These are phyloP conservation scores for Chlorodrepanis virens DNA, from an alignment of 2,113 vertebrate species.

Conservation along the genomic window DNA sequence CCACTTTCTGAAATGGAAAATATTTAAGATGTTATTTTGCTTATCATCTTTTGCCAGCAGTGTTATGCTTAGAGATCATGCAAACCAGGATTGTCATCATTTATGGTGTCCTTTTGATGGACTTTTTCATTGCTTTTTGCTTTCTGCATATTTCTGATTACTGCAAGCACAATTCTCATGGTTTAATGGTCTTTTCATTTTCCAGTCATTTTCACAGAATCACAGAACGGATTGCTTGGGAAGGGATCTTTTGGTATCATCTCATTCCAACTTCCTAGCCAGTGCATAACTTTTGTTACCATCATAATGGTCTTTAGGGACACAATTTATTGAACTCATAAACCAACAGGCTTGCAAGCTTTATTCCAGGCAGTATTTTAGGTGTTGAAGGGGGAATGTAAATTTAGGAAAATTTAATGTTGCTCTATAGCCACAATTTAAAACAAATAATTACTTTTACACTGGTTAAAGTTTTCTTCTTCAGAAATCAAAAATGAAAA, in stretches of 20 bases:
- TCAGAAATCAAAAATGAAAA: background rate
- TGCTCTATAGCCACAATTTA: background rate
- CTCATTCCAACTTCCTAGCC: fast-evolving
- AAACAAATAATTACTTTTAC: background rate
- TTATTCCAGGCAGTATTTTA: background rate
- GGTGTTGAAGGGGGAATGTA: background rate
- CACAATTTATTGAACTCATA: background rate
- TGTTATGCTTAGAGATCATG: background rate
- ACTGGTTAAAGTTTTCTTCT: background rate
- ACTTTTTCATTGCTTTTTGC: background rate
- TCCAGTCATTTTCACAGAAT: background rate
- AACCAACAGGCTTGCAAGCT: background rate
- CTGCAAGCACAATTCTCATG: background rate
- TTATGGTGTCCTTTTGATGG: background rate
- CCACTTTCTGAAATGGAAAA: background rate
- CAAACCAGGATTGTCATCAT: background rate
- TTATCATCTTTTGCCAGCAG: background rate
- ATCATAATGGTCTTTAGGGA: background rate
- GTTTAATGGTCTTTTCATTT: background rate
- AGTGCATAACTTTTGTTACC: background rate
- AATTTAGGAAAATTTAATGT: background rate
- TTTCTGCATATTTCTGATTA: background rate
- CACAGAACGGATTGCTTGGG: background rate
- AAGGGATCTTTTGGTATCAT: background rate
- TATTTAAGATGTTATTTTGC: background rate